Conservation (phyloP, 2,888 invertebrate species). For the Parthenolecanium corni region DNA sequence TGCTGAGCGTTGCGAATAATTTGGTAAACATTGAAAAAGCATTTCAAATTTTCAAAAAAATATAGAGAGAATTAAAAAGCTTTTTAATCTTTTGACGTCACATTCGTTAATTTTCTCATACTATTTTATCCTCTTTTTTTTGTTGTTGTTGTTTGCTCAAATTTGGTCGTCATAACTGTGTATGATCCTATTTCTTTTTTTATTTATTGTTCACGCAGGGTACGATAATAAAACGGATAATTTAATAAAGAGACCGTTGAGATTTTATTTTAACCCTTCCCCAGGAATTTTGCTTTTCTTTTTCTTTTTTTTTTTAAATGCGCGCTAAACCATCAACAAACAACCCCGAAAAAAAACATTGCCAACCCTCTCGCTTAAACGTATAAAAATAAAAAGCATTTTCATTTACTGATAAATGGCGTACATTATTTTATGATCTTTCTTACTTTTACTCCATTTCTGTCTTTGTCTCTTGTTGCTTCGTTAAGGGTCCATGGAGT, state of each 20-base stretch:
- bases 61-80: not conserved
- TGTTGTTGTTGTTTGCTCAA: conserved; percentile 3
- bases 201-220: conserved; percentile 2
- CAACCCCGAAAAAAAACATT: conserved; percentile 3
- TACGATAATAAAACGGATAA: conserved; percentile 26
- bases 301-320: not conserved
- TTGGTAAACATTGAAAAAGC: too few species aligned
- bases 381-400: conserved; percentile 14
- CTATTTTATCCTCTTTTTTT: too few species aligned
- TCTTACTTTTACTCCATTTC: conserved; percentile 5
- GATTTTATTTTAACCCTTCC: conserved; percentile 14
- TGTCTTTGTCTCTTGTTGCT: too few species aligned
- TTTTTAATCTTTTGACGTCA: not conserved
- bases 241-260: conserved; percentile 28
- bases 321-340: conserved; percentile 12
- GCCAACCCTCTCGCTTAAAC: conserved; percentile 12
- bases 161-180: conserved; percentile 7
- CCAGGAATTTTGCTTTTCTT: not conserved
- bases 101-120: not conserved
- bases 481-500: too few species aligned
- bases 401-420: conserved; percentile 27
- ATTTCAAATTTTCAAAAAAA: too few species aligned
- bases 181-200: not conserved
- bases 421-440: conserved; percentile 3
- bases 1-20: too few species aligned